Percentiles rank a stretch among this genome's conserved stretches.
Evolutionary conservation across 37 sponge, comb jelly and placozoan genomes (phyloP).

Genomic region (Spongilla lacustris): DNA sequence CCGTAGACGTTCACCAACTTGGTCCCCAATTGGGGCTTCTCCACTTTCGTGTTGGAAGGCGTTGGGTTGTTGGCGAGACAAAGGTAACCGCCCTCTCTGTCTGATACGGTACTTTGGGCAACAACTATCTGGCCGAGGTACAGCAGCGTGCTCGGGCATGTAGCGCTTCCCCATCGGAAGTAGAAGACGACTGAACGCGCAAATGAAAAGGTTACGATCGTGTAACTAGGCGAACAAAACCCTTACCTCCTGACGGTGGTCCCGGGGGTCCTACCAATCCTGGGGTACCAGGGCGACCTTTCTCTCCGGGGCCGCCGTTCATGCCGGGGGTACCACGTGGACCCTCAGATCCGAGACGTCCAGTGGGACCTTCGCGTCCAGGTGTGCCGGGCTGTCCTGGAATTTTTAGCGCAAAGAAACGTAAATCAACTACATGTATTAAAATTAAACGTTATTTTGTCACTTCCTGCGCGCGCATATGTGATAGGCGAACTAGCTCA

Average conservation of each 20-base stretch:
- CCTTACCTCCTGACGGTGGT: background rate
- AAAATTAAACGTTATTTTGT: no score
- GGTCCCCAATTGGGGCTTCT: background rate
- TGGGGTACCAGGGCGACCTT: background rate
- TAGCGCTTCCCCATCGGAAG: background rate
- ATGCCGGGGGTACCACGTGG: background rate
- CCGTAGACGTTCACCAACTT: background rate
- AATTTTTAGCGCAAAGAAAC: no score
- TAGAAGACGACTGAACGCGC: background rate
- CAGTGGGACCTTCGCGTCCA: background rate
- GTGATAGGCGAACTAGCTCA: no score
- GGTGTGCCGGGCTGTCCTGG: background rate
- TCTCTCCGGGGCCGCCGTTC: background rate
- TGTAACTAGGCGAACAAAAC: no score
- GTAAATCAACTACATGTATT: no score
- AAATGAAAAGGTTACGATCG: background rate
- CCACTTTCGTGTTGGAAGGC: background rate
- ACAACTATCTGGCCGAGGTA: background rate
- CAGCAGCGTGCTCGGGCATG: background rate
- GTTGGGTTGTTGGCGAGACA: background rate
- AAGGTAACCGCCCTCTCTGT: background rate
- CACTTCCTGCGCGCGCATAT: no score
- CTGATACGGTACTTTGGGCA: background rate
- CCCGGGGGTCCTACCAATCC: background rate
- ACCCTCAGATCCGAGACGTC: background rate